A percentile compares a stretch with the other conserved stretches of the same genome.
These are phyloP conservation scores for Fabriciana adippe DNA, from an alignment of 2,888 invertebrate genomes.

Conservation along the genomic window DNA sequence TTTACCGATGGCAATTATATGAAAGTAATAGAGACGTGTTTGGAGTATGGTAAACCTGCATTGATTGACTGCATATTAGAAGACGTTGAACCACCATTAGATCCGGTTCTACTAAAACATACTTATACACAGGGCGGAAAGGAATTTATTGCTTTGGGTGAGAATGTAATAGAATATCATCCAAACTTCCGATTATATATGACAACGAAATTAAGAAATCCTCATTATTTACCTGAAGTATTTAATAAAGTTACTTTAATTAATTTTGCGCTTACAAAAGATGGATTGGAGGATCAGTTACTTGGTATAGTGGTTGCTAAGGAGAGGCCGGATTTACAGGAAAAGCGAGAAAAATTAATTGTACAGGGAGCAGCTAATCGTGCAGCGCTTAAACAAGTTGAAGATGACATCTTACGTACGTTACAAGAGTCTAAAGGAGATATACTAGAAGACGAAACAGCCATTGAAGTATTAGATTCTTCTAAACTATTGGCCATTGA, in stretches of 20 bases:
- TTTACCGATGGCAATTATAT: conserved; percentile 89
- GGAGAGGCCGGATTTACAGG: conserved; percentile 92
- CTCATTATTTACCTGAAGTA: conserved; percentile 92
- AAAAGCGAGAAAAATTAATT: conserved; percentile 89
- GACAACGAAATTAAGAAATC: conserved; percentile 91
- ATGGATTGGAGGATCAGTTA: conserved; percentile 92
- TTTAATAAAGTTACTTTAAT: conserved; percentile 92
- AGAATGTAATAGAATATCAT: conserved; percentile 89
- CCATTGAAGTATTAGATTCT: conserved; percentile 92
- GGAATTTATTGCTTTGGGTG: conserved; percentile 89
- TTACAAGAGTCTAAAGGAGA: conserved; percentile 92
- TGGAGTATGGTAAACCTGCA: conserved; percentile 89
- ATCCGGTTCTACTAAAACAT: conserved; percentile 88
- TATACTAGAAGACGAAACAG: conserved; percentile 94
- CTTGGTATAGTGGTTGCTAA: conserved; percentile 92
- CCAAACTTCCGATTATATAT: conserved; percentile 89
- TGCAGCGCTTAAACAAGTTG: conserved; percentile 90
- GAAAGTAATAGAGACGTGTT: conserved; percentile 87
- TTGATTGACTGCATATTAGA: conserved; percentile 90
- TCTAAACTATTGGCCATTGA: conserved; percentile 91
- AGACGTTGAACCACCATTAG: conserved; percentile 89
- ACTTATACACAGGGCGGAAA: conserved; percentile 88
- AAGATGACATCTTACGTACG: conserved; percentile 93
- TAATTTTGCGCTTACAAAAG: conserved; percentile 91
- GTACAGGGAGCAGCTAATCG: conserved; percentile 91